Evolutionary conservation across 2,113 vertebrate species (phyloP), one percentile per base, ranked within the genome.

Genomic region (Porphyrio hochstetteri): DNA sequence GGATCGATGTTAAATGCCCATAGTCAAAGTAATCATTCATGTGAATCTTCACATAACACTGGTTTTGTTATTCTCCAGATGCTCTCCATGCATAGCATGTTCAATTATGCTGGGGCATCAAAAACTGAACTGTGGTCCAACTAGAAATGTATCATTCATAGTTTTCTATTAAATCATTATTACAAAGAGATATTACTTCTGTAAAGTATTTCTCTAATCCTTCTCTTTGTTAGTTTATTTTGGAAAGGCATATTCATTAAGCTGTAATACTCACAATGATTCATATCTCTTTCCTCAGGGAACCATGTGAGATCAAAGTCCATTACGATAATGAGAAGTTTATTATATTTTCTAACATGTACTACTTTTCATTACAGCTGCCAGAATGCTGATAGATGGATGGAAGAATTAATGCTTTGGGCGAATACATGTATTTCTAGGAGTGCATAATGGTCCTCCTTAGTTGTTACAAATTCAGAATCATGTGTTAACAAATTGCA

Each of bases 241-340:
- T 96, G 74, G 80, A 82, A 94, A 93, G 77, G 55, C 83, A 72
- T 50, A 50, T 88, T 91, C 63, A 92, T 87, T 91, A 79, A 88
- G 28, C 28, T 92, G 50, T 71, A 82, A 61, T 88, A 65, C 7
- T 89, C 19, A 38, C 42, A 76, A 46, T 76, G 80, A 91, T 84
- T 93, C 65, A 61, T 93, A 93, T 91, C 88, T 86, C 5, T 38
- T 85, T 88, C 65, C 90, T 89, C 44, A 65, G 65, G 88, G 86
- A 94, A 69, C 40, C n/a, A 7, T 46, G 53, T 69, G 76, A 89
- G 57, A 87, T 89, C 65, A 84, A 86, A 93, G 31, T 42, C 92
- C 19, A 84, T 75, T 84, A 63, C 0, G 0, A 86, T 86, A 86
- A 86, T 44, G 38, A 94, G 60, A 89, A 96, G 52, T 93, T 89